Evolutionary conservation across 2,113 vertebrate genomes (phyloP), one percentile per base, ranked within the genome.

Genomic region (Labrus mixtus): DNA sequence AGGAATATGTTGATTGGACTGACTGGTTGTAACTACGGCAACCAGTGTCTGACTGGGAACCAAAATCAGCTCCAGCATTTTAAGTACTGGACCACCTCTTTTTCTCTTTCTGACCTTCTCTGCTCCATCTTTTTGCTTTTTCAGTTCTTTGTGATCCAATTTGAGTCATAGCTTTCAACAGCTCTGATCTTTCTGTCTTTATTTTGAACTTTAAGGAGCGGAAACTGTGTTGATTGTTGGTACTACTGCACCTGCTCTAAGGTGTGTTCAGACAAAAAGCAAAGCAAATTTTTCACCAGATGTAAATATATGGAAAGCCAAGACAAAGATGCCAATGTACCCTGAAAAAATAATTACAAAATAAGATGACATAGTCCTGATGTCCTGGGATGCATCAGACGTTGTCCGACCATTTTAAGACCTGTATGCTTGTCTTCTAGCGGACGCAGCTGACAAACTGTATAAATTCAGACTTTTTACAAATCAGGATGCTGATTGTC

Each of bases 1-100:
- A 78, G 59, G 46, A 74, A 66, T 69, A 64, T 78, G 79, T 82
- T 89, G 83, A 91, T 69, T 83, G 83, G 66, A 71, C 84, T 60
- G 61, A 76, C 64, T 75, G 46, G 60, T 69, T 79, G 79, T 90
- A 87, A 86, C 82, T 83, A 84, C 46, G 22, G 84, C 71, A 81
- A 74, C 82, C 66, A 36, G 57, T 60, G 63, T 50, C 3, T 48
- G 46, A 48, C 48, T n/a, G 48, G 6, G 7, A n/a, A 20, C 17
- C 13, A 50, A 20, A 50, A 50, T 50, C 48, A 50, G 48, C 19
- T 8, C 6, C 0, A 50, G 19, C 46, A 48, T 17, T 48, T 48
- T 16, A 17, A 5, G 45, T 17, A 5, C 46, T 48, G 15, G 16
- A 7, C 46, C 46, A 4, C 15, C 16, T 48, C 15, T 17, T 48